Conservation (phyloP, 2,888 invertebrate genomes). For the Clostera curtula region DNA sequence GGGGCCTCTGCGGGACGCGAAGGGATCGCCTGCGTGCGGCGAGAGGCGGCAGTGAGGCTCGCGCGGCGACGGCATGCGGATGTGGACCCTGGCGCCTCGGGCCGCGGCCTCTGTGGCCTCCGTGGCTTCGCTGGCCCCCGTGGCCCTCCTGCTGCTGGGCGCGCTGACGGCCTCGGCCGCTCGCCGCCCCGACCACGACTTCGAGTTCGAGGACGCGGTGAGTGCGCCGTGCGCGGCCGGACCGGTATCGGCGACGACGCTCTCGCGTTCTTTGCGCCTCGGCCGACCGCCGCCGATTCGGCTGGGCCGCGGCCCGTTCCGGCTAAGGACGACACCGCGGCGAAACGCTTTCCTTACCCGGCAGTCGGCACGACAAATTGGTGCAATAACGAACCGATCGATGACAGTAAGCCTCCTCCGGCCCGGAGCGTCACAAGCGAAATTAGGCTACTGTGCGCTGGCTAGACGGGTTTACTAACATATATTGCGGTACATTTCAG, state of each 20-base stretch:
- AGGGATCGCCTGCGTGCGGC: conserved; percentile 7
- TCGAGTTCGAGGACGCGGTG: conserved; percentile 63
- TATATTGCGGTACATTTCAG: too few species aligned
- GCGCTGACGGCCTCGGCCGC: conserved; percentile 31
- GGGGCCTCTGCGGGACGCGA: conserved; percentile 7
- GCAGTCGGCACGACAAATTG: too few species aligned
- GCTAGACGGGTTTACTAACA: too few species aligned
- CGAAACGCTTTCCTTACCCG: too few species aligned
- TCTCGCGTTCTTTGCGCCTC: too few species aligned
- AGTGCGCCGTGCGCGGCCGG: conserved; percentile 12
- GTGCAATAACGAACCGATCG: too few species aligned
- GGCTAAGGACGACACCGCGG: too few species aligned
- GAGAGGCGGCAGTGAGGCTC: conserved; percentile 11
- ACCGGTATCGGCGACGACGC: not conserved
- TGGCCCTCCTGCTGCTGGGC: conserved; percentile 29
- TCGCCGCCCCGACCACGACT: conserved; percentile 50
- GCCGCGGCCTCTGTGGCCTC: conserved; percentile 25
- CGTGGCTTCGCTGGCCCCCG: conserved; percentile 23
- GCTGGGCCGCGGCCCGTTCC: too few species aligned
- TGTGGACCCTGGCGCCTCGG: conserved; percentile 18
- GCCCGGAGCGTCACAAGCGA: too few species aligned
- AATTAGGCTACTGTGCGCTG: too few species aligned
- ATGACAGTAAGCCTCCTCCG: too few species aligned
- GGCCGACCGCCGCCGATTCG: too few species aligned
- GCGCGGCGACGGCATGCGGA: conserved; percentile 6